Evolutionary conservation across 2,888 invertebrate genomes (phyloP).

Genomic region (Philopedon plagiatum): DNA sequence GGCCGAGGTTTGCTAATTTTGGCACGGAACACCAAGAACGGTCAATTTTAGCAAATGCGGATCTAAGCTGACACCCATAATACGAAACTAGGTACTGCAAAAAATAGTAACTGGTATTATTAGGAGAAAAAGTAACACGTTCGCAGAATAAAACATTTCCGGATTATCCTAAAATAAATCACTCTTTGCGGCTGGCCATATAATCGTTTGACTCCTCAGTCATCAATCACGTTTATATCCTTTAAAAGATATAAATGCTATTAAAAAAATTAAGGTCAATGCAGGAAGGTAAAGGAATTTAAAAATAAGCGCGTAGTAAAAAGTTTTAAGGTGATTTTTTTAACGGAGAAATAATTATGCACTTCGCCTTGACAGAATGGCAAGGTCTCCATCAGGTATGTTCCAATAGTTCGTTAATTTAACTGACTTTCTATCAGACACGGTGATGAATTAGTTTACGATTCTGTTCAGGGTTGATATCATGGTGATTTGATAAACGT

Average conservation of each 20-base stretch:
- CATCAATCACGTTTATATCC: too few species aligned
- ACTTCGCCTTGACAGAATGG: slow-evolving; percentile 23
- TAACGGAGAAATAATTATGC: slow-evolving; percentile 10
- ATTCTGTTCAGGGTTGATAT: not conserved
- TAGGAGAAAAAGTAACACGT: too few species aligned
- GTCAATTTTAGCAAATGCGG: too few species aligned
- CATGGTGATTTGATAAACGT: not conserved
- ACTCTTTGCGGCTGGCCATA: too few species aligned
- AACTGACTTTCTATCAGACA: slow-evolving; percentile 18
- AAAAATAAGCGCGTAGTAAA: slow-evolving; percentile 29
- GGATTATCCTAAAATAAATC: too few species aligned
- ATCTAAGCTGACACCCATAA: too few species aligned
- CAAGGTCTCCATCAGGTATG: slow-evolving; percentile 17
- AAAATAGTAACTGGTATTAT: too few species aligned
- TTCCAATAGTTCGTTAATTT: not conserved
- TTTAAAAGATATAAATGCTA: not conserved
- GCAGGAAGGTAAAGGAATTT: slow-evolving; percentile 15
- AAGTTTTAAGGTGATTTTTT: slow-evolving; percentile 24
- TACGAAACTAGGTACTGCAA: too few species aligned
- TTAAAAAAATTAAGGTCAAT: slow-evolving; percentile 30
- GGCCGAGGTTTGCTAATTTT: too few species aligned
- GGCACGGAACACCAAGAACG: too few species aligned
- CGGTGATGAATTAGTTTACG: not conserved
- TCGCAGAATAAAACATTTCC: too few species aligned
- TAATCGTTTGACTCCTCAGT: too few species aligned